A percentile compares a stretch with the other conserved stretches of the same genome.
Evolutionary conservation across 2,113 vertebrate species (phyloP).

Genomic region (Eleginops maclovinus): DNA sequence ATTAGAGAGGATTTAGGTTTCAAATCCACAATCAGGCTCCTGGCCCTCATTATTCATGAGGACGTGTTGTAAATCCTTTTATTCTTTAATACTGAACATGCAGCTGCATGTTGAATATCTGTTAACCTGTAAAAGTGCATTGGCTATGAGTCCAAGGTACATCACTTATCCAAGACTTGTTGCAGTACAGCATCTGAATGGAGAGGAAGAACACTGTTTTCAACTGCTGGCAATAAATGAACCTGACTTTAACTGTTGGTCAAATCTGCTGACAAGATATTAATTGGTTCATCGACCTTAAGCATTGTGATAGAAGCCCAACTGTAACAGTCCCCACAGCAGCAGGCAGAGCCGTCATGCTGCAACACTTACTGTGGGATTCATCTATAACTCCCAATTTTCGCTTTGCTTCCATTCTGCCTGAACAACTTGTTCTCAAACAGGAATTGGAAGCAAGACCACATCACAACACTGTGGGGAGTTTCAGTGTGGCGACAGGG

Average conservation of each 20-base stretch:
- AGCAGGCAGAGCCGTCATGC: not conserved
- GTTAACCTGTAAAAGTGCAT: not conserved
- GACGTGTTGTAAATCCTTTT: slow-evolving; percentile 8
- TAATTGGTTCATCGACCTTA: slow-evolving; percentile 12
- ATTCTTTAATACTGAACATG: slow-evolving; percentile 6
- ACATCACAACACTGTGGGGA: slow-evolving; percentile 49
- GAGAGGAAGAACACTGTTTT: not conserved
- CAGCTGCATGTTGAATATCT: slow-evolving; percentile 2
- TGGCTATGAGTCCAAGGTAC: not conserved
- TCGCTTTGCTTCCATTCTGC: slow-evolving; percentile 40
- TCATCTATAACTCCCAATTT: slow-evolving; percentile 33
- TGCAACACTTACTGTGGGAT: slow-evolving; percentile 12
- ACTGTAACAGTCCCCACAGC: not conserved
- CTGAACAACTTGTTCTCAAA: slow-evolving; percentile 43
- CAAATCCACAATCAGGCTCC: slow-evolving; percentile 24
- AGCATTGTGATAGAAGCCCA: slow-evolving; percentile 2
- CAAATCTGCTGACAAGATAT: not conserved
- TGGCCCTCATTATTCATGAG: slow-evolving; percentile 19
- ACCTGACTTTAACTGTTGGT: not conserved
- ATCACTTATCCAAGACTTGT: not conserved
- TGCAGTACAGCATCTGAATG: not conserved
- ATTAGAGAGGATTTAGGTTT: slow-evolving; percentile 26
- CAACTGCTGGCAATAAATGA: not conserved
- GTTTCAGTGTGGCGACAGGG: slow-evolving; percentile 29
- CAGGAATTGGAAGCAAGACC: slow-evolving; percentile 44